Evolutionary conservation across 1,140 invertebrate genomes (phyloP).

Genomic region (Ephestia elutella): DNA sequence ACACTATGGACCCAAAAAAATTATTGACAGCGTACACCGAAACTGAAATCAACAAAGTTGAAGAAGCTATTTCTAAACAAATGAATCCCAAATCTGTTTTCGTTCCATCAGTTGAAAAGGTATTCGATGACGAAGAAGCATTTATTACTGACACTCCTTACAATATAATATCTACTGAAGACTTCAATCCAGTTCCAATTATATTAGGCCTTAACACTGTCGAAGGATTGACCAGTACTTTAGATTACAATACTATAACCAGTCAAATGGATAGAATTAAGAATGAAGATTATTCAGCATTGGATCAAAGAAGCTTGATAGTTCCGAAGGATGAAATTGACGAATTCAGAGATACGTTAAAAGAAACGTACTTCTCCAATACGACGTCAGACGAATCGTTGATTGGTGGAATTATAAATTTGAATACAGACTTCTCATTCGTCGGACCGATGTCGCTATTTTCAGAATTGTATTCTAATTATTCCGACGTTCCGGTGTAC

Average conservation of each 20-base stretch:
- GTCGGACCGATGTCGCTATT: slow-evolving; percentile 54
- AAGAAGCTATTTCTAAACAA: slow-evolving; percentile 59
- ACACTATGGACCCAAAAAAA: slow-evolving; percentile 39
- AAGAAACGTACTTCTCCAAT: slow-evolving; percentile 54
- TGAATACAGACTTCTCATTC: slow-evolving; percentile 55
- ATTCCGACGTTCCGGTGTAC: slow-evolving; percentile 36
- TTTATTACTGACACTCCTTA: slow-evolving; percentile 69
- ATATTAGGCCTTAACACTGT: slow-evolving; percentile 69
- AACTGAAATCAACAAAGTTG: slow-evolving; percentile 37
- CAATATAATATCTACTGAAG: slow-evolving; percentile 54
- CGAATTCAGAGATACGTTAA: slow-evolving; percentile 41
- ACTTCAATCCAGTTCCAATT: slow-evolving; percentile 62
- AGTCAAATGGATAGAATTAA: slow-evolving; percentile 61
- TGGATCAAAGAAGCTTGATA: slow-evolving; percentile 47
- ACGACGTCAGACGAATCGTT: slow-evolving; percentile 45
- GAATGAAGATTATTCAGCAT: slow-evolving; percentile 50
- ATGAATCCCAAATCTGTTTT: slow-evolving; percentile 65
- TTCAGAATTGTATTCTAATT: slow-evolving; percentile 48
- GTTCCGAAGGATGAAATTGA: slow-evolving; percentile 38
- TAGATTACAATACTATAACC: slow-evolving; percentile 59
- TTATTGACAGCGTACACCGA: slow-evolving; percentile 45
- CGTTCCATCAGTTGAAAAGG: slow-evolving; percentile 66
- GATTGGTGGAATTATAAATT: slow-evolving; percentile 56
- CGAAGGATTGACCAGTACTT: slow-evolving; percentile 50
- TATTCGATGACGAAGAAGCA: slow-evolving; percentile 59